Evolutionary conservation across 2,888 invertebrate genomes (phyloP).

Genomic region (Notocelia uddmanniana): DNA sequence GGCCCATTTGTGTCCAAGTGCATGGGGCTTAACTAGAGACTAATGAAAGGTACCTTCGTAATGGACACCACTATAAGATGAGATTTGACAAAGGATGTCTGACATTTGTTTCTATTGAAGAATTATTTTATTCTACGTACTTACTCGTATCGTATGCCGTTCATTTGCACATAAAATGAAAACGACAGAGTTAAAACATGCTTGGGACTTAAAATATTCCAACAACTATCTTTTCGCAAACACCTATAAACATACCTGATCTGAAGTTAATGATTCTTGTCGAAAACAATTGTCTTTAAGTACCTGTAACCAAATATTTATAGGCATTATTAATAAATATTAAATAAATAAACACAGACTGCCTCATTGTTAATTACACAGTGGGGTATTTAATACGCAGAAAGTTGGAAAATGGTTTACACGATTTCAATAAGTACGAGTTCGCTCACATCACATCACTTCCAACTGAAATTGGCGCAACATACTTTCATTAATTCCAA

Average conservation of each 20-base stretch:
- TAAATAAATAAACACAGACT: background rate
- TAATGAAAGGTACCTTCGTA: background rate
- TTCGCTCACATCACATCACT: background rate
- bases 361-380: background rate
- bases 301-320: constrained; percentile 30
- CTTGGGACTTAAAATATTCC: background rate
- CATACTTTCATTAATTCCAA: constrained; percentile 7
- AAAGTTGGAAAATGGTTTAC: background rate
- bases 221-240: background rate
- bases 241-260: background rate
- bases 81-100: background rate
- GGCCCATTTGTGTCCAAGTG: constrained; percentile 1
- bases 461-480: too few relatives aligned
- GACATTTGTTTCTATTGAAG: too few relatives aligned
- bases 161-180: too few relatives aligned
- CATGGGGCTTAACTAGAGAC: background rate
- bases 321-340: background rate
- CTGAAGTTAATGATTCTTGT: background rate
- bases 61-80: background rate
- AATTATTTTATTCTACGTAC: too few relatives aligned
- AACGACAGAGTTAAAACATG: background rate
- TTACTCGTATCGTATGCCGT: too few relatives aligned
- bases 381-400: background rate
- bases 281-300: background rate
- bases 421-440: background rate